Base-by-base conservation (phyloP, 2,888 invertebrate species). In the Hypsopygia costalis region DNA sequence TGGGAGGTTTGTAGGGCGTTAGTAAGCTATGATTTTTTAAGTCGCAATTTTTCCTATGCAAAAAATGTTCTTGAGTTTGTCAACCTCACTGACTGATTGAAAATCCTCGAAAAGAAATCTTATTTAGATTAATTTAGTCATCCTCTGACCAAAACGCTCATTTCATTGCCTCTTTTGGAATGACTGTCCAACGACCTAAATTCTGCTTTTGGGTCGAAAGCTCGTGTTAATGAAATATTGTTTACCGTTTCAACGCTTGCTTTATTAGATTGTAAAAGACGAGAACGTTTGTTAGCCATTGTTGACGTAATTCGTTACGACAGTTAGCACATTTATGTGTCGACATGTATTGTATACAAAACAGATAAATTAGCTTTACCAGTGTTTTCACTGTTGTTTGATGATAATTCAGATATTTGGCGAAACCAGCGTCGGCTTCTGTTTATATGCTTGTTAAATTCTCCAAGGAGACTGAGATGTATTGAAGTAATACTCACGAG, bases 181-280 rank as follows among this genome's bases (percentile, higher is more conserved):
- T 38, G 58, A 55, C 60, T 62, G 57, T 49, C 53, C 61, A 52
- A 41, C 67, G 75, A 69, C 77, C 74, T 53, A 62, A 55, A 66
- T 76, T 49, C 52, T 28, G 42, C 54, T 76, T 81, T 81, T 72
- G 66, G 81, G 81, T 74, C 78, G 75, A 63, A 65, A 64, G 53
- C 51, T 50, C 56, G 57, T 67, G 72, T 65, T 76, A 75, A 78
- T 78, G 75, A 81, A 78, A 74, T 76, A 81, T 81, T 74, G 75
- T 79, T 70, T 70, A 69, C 69, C 58, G 67, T 77, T 72, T 61
- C 55, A 64, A 73, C 62, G 66, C 58, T 55, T 66, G 51, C 61
- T 69, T 76, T 78, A 69, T 67, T 63, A 58, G 62, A 58, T 44
- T 60, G 61, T 70, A 70, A 72, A 71, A 64, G 59, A 64, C 63